Base-by-base conservation (phyloP, 2,113 vertebrate species). In the Gallinago undulata region DNA sequence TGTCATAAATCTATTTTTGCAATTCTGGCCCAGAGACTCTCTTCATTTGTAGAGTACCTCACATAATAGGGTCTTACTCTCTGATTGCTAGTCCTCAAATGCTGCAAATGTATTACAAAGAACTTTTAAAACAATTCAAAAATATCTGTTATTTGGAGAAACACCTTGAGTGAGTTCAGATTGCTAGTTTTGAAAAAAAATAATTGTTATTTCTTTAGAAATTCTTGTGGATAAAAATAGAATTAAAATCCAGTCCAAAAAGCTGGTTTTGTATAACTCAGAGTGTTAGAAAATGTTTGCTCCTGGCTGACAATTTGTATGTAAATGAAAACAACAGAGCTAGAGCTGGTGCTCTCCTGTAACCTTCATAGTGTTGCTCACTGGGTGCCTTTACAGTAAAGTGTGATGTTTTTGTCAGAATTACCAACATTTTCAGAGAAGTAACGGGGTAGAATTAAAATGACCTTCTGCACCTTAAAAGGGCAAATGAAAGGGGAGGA, bases 391-490 rank as follows among this genome's bases (percentile, higher is more conserved):
- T 51, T 62, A 67, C 62, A 35, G 53, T 64, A 73, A 96, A 93
- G 47, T 77, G 72, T 19, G 86, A 68, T 79, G 89, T 33, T 94
- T 94, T 93, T 90, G 84, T 95, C 76, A 90, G 59, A 97, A 93
- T 96, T 96, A 93, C 72, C 79, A 94, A 90, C 39, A 15, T 91
- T 94, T 97, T 93, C 68, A 87, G 62, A 87, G 51, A 75, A 94
- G 63, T 96, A 83, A 93, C 90, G 27, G 55, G 82, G 27, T 87
- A 47, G 76, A 96, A 97, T 96, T 96, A 92, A 96, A 97, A 94
- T 13, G 33, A 94, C 84, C 84, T 94, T 69, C 81, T 80, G 66
- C 39, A 62, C 76, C 90, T 86, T 85, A 92, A 90, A 88, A 95
- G 90, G 78, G 55, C 89, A 93, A 93, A 50, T 59, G 81, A 56